Evolutionary conservation across 2,797 vertebrate species (phyloP).

Genomic region (Lepus townsendii): DNA sequence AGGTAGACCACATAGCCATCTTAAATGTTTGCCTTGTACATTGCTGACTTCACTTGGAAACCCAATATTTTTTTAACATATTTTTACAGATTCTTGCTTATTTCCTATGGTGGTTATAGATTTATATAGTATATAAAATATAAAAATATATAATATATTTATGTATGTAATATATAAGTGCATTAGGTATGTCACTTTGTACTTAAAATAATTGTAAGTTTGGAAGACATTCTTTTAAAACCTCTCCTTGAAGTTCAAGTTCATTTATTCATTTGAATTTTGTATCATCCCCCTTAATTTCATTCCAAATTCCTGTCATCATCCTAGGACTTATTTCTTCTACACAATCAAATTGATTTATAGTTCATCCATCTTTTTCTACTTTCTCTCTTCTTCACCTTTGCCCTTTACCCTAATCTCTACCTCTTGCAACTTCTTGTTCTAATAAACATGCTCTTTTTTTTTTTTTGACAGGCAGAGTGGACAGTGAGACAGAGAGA

Average conservation of each 20-base stretch:
- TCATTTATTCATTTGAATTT: background rate
- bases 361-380: background rate
- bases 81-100: background rate
- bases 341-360: background rate
- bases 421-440: background rate
- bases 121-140: background rate
- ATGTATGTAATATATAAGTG: too few relatives aligned
- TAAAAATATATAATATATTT: background rate
- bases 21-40: background rate
- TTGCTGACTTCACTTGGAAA: background rate
- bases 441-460: background rate
- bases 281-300: background rate
- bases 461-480: too few relatives aligned
- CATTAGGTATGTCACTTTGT: background rate
- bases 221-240: background rate
- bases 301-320: constrained; percentile 12
- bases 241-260: constrained; percentile 8
- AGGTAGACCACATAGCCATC: background rate
- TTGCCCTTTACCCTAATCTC: background rate
- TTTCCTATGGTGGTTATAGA: background rate
- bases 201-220: background rate
- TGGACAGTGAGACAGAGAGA: too few relatives aligned
- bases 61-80: background rate
- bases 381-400: background rate
- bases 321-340: background rate